Evolutionary conservation across 1,140 invertebrate species (phyloP).

Genomic region (Solenopsis invicta): DNA sequence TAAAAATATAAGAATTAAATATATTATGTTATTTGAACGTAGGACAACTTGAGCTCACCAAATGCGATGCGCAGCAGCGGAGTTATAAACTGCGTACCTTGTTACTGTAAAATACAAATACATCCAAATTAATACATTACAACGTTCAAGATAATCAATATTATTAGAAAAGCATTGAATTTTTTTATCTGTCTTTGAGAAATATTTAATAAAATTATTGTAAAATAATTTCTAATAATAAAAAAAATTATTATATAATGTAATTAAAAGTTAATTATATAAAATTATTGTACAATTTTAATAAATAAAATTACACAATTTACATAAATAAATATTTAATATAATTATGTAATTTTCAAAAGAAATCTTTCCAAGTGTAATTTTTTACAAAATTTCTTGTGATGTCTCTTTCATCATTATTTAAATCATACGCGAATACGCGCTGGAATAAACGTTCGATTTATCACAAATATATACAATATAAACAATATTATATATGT

Average conservation of each 20-base stretch:
- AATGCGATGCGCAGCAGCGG: not conserved
- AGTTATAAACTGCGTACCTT: not conserved
- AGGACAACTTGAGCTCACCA: not conserved
- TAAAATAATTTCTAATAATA: not conserved
- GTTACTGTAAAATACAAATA: not conserved
- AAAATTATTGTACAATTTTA: not conserved
- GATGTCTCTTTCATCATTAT: not conserved
- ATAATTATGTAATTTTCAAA: not conserved
- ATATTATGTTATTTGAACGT: not conserved
- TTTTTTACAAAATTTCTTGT: not conserved
- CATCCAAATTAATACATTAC: slow-evolving; percentile 15
- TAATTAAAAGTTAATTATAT: not conserved
- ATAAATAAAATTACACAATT: not conserved
- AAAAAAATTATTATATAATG: not conserved
- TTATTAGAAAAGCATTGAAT: not conserved
- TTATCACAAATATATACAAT: not conserved
- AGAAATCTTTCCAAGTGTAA: not conserved
- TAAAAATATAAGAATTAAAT: not conserved
- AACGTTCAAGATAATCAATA: not conserved
- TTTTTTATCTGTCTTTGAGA: not conserved
- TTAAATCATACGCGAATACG: not conserved
- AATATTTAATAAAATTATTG: not conserved
- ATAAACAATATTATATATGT: not conserved
- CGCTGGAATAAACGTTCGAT: not conserved
- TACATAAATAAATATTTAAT: not conserved